Conservation (phyloP, 2,113 vertebrate genomes). For the Rhea americana region DNA sequence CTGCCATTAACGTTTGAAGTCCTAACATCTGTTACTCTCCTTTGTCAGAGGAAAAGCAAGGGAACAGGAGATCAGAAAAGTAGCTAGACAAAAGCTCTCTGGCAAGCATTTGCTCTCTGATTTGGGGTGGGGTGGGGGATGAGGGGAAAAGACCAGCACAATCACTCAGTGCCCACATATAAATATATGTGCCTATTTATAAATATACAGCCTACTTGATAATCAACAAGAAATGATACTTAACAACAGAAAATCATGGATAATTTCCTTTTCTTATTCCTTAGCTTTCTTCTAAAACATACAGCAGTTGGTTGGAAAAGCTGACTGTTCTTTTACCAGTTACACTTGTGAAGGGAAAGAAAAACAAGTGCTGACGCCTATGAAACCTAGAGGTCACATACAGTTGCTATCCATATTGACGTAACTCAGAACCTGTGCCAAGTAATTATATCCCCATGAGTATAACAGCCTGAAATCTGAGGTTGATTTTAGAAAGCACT, state of each 20-base stretch:
- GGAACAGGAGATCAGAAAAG: background rate
- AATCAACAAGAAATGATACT: background rate
- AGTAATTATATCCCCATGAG: background rate
- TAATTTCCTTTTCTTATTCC: background rate
- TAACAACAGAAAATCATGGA: background rate
- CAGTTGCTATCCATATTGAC: background rate
- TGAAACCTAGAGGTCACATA: background rate
- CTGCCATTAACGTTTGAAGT: background rate
- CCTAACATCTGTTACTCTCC: background rate
- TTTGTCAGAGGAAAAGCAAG: background rate
- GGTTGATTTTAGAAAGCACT: background rate
- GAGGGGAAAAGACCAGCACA: too few relatives aligned
- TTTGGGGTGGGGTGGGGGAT: accelerated
- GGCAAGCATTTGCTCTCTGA: background rate
- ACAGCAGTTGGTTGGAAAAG: background rate
- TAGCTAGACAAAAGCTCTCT: background rate
- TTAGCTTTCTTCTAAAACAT: background rate
- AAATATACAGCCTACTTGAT: background rate
- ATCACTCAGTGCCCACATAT: background rate
- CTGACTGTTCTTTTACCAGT: background rate
- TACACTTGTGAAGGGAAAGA: background rate
- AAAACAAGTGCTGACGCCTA: background rate
- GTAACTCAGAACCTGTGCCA: background rate
- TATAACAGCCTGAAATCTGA: background rate
- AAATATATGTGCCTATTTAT: too few relatives aligned